These are phyloP conservation scores for Odocoileus virginianus DNA, from an alignment of 2,113 vertebrate species.

Conservation along the genomic window DNA sequence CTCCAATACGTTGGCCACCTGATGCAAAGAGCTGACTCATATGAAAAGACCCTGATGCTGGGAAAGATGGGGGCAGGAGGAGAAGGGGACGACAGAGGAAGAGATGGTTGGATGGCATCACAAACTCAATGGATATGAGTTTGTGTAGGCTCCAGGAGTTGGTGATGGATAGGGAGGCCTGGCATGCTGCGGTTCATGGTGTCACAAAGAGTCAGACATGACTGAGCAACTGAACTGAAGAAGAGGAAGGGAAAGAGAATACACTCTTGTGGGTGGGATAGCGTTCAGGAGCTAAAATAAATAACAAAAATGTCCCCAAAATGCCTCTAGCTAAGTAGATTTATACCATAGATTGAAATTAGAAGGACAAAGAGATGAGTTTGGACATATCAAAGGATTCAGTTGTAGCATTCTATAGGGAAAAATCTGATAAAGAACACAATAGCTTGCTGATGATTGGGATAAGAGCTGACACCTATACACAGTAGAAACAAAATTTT, in stretches of 20 bases:
- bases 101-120: not conserved
- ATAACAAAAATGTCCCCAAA: not conserved
- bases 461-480: not conserved
- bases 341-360: not conserved
- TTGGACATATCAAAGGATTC: not conserved
- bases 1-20: not conserved
- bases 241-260: not conserved
- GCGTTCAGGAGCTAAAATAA: not conserved
- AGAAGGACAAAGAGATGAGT: not conserved
- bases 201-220: accelerated
- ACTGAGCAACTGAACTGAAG: not conserved
- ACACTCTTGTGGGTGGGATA: not conserved
- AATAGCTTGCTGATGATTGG: not conserved
- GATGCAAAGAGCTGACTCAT: not conserved
- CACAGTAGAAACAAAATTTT: not conserved
- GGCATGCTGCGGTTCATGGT: not conserved
- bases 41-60: not conserved
- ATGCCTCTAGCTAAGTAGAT: not conserved
- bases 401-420: not conserved
- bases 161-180: not conserved
- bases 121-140: not conserved
- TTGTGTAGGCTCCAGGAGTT: not conserved
- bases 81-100: not conserved
- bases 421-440: not conserved
- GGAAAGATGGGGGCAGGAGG: not conserved